These are phyloP conservation scores for Gymnocypris eckloni DNA, from an alignment of 2,797 vertebrate species.

Conservation along the genomic window DNA sequence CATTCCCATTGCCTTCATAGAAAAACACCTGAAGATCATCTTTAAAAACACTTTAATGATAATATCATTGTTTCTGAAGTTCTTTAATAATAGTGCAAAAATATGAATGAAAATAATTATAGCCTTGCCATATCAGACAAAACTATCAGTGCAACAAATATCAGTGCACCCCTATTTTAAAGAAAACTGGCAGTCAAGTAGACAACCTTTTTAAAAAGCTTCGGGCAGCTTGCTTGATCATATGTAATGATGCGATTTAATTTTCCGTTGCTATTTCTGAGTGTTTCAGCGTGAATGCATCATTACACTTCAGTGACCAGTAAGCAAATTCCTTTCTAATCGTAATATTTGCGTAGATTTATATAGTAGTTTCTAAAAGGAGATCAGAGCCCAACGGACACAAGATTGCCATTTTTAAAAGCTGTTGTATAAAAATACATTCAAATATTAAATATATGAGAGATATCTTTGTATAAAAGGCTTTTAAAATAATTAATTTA, in stretches of 20 bases:
- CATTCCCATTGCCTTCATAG: neutral
- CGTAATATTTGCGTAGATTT: neutral
- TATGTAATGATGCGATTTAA: neutral
- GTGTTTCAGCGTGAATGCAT: slow-evolving; percentile 1
- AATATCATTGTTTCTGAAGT: too few relatives aligned
- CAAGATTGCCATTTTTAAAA: neutral
- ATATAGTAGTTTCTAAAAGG: neutral
- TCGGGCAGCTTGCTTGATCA: neutral
- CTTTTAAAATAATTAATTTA: neutral
- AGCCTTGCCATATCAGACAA: neutral
- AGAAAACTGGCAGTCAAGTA: neutral
- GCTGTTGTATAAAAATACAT: neutral
- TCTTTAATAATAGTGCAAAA: neutral
- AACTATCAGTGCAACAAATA: neutral
- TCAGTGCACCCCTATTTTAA: neutral
- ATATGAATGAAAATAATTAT: neutral
- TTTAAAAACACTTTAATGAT: neutral
- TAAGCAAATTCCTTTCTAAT: neutral
- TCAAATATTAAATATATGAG: neutral
- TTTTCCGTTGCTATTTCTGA: neutral
- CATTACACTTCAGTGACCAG: neutral
- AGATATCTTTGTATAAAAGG: neutral
- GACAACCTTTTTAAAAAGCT: neutral
- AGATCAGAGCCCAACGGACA: neutral
- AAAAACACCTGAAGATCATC: neutral